Evolutionary conservation across 2,888 invertebrate genomes (phyloP).

Genomic region (Platycnemis pennipes): DNA sequence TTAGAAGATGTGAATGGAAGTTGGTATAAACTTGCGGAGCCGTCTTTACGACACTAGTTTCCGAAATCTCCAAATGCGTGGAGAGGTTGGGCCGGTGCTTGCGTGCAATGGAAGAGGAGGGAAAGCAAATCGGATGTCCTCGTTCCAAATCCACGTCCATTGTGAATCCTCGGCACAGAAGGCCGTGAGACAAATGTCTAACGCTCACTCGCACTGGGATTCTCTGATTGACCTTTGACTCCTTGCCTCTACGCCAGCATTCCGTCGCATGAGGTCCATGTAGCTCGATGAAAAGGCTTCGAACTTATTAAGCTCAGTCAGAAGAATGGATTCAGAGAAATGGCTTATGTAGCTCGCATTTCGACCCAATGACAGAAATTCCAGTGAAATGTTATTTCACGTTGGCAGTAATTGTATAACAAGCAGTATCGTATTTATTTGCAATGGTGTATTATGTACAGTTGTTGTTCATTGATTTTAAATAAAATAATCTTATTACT

Average conservation of each 20-base stretch:
- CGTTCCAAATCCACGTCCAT: constrained; percentile 5
- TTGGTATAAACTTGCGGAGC: background rate
- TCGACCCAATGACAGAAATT: no score
- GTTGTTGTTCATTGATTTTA: no score
- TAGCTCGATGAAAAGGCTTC: background rate
- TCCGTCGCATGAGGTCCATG: background rate
- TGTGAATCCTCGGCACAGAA: background rate
- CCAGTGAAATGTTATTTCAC: no score
- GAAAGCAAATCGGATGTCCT: background rate
- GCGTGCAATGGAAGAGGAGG: background rate
- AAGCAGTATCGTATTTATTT: no score
- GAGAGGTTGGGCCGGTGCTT: background rate
- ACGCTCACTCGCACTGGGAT: background rate
- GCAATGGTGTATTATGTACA: no score
- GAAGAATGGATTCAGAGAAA: background rate
- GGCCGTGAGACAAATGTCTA: background rate
- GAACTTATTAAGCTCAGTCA: background rate
- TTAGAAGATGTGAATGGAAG: background rate
- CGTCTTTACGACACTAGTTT: background rate
- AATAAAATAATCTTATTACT: no score
- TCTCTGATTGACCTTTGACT: constrained; percentile 9
- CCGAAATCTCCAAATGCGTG: background rate
- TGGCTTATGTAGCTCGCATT: no score
- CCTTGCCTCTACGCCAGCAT: background rate
- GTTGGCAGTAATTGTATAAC: no score